Evolutionary conservation across 2,113 vertebrate genomes (phyloP).

Genomic region (Nannospalax galili): DNA sequence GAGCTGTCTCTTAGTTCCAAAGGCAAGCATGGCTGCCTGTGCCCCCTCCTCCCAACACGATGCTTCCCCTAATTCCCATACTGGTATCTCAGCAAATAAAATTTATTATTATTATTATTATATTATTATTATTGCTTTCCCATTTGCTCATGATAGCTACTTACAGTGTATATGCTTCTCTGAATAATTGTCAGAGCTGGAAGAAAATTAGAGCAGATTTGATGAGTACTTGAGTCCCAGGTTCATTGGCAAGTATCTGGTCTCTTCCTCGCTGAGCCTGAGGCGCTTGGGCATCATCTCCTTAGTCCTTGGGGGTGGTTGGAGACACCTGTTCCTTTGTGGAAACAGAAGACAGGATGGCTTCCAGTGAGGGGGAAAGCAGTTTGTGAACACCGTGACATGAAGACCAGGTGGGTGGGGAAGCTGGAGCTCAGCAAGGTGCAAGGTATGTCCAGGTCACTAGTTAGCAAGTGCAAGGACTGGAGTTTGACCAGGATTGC

Average conservation of each 20-base stretch:
- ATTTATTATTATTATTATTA: background rate
- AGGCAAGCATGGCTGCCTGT: background rate
- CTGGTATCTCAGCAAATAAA: conserved; percentile 57
- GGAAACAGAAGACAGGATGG: background rate
- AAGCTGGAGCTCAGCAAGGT: background rate
- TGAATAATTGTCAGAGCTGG: background rate
- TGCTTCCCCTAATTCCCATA: conserved; percentile 56
- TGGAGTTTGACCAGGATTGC: background rate
- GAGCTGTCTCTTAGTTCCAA: conserved; percentile 71
- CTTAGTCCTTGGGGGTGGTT: background rate
- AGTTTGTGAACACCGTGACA: background rate
- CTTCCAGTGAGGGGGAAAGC: background rate
- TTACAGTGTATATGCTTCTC: background rate
- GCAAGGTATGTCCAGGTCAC: background rate
- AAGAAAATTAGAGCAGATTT: conserved; percentile 28
- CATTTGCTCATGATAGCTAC: conserved; percentile 44
- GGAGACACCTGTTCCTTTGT: background rate
- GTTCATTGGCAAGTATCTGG: background rate
- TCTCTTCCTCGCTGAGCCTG: background rate
- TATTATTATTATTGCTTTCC: background rate
- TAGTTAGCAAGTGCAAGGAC: background rate
- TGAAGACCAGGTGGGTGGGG: background rate
- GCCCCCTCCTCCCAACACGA: conserved; percentile 7
- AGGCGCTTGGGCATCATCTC: background rate
- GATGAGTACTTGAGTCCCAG: conserved; percentile 51